Base-by-base conservation (phyloP, 1,140 invertebrate genomes). In the Drosophila insularis region DNA sequence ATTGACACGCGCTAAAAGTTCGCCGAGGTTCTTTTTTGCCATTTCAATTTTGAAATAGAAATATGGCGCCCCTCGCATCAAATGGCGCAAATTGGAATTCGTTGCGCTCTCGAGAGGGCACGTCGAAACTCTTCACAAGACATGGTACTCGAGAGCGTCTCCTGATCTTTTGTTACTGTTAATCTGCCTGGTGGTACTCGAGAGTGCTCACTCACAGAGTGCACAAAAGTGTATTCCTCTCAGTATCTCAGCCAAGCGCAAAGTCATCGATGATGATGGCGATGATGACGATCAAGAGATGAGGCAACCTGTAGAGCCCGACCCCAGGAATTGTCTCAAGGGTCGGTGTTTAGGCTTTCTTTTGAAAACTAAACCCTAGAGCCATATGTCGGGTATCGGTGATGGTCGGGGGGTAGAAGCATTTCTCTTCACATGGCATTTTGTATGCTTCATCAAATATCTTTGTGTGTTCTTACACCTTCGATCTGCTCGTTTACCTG, bases 381-480 rank as follows among this genome's bases (percentile, higher is more conserved):
- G 74, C 70, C 64, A 69, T 76, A 59, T 67, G 68, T 54, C 75
- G 72, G 64, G 40, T 6, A 53, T 59, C 70, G 72, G 5, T 27
- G 69, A 74, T 74, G 66, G 79, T 64, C 39, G 74, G 27, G 60
- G 50, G 54, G 43, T 27, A 23, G 58, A 76, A 56, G 67, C 71
- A 81, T 87, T 87, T 77, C 67, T 61, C 67, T 61, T 65, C 71
- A 68, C 77, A 55, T 71, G 66, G 82, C 75, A 86, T 86, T 86
- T 86, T 82, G 79, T 86, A 86, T 84, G 82, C 82, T 87, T 82
- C 75, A 86, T 82, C 75, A 81, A 87, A 81, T 75, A 68, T 87
- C 54, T 86, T 71, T 77, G 76, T 82, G 74, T 66, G 55, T 39
- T 86, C 82, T 87, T 86, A 86, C 82, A 87, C 82, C 84, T 87